Evolutionary conservation across 2,113 vertebrate genomes (phyloP).

Genomic region (Brachypodius melanocephalos): DNA sequence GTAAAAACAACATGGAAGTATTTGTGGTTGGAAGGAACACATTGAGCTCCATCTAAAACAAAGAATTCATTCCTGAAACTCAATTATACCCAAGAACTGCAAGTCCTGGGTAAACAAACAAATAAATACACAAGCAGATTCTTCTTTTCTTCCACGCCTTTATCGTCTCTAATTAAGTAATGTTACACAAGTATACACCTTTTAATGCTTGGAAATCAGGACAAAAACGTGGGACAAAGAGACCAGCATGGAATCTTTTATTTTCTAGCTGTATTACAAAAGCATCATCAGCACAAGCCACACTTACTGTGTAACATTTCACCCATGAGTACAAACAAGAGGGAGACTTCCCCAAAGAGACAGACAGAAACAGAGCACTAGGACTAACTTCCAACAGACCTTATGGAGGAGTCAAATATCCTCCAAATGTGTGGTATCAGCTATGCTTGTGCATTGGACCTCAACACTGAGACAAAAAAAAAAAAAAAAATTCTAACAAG

Average conservation of each 20-base stretch:
- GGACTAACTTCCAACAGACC: conserved; percentile 19
- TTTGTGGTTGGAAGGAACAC: background rate
- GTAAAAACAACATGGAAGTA: background rate
- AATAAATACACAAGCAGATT: background rate
- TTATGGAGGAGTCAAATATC: conserved; percentile 10
- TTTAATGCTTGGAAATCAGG: background rate
- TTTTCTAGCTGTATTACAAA: background rate
- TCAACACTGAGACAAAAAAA: background rate
- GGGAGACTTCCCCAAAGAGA: background rate
- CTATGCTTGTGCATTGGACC: background rate
- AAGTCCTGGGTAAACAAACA: background rate
- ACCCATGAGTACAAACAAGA: background rate
- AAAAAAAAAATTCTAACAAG: background rate
- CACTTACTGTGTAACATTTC: background rate
- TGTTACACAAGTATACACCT: background rate
- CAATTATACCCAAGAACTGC: background rate
- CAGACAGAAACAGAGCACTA: background rate
- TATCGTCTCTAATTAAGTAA: background rate
- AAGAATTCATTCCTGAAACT: background rate
- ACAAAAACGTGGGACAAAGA: background rate
- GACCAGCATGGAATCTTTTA: background rate
- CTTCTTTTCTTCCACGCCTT: background rate
- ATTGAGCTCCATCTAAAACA: background rate
- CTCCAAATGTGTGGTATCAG: background rate
- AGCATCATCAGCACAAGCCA: background rate